Base-by-base conservation (phyloP, 2,888 invertebrate species). In the Leucophora obtusa region DNA sequence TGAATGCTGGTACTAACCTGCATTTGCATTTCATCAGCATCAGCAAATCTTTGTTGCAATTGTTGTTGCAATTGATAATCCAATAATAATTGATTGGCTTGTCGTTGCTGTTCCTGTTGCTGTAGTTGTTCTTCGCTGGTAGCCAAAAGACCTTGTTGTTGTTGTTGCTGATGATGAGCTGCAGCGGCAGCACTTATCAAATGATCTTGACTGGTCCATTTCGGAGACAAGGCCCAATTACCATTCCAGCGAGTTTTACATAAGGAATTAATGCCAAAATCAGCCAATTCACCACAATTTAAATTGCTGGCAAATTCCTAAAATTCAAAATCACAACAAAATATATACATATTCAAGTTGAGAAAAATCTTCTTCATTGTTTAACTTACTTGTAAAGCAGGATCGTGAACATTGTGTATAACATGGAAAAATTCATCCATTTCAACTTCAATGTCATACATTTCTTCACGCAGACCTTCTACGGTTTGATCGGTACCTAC, bases 1-100 rank as follows among this genome's bases (percentile, higher is more conserved):
- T 28, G 6, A 28, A 28, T 28, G 28, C 7, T 28, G 6, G 5
- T 38, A 51, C 70, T 58, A 28, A 81, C 90, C 74, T 91, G 89
- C 84, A 91, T 90, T 84, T 89, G 91, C 82, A 90, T 87, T 81
- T 90, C 91, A 84, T 91, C 91, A 76, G 87, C 87, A 66, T 87
- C 86, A 18, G 86, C 85, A 62, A 89, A 88, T 62, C 90, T 89
- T 82, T 91, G 90, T 70, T 89, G 89, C 35, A 90, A 86, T 70
- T 90, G 91, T 68, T 91, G 91, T 83, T 91, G 92, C 84, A 92
- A 86, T 70, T 91, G 89, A 83, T 89, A 90, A 73, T 90, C 90
- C 21, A 91, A 85, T 10, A 90, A 85, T 53, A 90, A 84, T 82
- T 89, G 89, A 84, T 89, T 89, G 10, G 87, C 84, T 83, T 89